Evolutionary conservation across 2,113 vertebrate genomes (phyloP).

Genomic region (Syngnathus scovelli): DNA sequence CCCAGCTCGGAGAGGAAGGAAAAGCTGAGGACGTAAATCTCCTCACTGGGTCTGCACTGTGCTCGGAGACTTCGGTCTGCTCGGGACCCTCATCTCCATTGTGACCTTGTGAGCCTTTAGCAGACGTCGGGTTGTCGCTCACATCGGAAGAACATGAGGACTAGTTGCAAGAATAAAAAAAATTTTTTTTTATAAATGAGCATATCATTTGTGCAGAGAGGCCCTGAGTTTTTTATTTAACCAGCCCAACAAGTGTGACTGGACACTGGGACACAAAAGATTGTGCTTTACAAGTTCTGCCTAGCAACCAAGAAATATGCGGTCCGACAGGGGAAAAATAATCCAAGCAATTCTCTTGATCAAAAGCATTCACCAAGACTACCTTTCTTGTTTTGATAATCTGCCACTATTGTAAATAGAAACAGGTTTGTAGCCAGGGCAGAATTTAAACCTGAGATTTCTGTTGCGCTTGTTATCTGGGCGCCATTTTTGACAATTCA

Average conservation of each 20-base stretch:
- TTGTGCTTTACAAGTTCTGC: background rate
- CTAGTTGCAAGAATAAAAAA: slow-evolving; percentile 27
- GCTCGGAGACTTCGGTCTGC: slow-evolving; percentile 29
- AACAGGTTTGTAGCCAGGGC: background rate
- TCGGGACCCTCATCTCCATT: slow-evolving; percentile 35
- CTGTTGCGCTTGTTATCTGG: no score
- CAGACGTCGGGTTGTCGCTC: slow-evolving; percentile 39
- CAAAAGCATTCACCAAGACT: background rate
- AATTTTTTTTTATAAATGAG: background rate
- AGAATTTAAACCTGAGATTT: background rate
- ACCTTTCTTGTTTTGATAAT: background rate
- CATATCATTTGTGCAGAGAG: background rate
- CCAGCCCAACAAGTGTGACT: background rate
- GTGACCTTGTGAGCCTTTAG: slow-evolving; percentile 27
- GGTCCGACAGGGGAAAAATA: background rate
- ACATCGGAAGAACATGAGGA: slow-evolving; percentile 44
- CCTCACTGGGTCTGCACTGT: slow-evolving; percentile 43
- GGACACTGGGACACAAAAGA: background rate
- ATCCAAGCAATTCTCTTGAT: background rate
- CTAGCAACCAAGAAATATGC: background rate
- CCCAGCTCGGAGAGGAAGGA: slow-evolving; percentile 74
- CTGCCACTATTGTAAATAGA: background rate
- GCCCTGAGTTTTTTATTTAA: background rate
- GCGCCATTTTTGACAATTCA: no score
- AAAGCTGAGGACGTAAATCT: slow-evolving; percentile 67